phyloP scores from a whole-genome alignment of 2,113 vertebrate species.

The Nothobranchius furzeri region DNA sequence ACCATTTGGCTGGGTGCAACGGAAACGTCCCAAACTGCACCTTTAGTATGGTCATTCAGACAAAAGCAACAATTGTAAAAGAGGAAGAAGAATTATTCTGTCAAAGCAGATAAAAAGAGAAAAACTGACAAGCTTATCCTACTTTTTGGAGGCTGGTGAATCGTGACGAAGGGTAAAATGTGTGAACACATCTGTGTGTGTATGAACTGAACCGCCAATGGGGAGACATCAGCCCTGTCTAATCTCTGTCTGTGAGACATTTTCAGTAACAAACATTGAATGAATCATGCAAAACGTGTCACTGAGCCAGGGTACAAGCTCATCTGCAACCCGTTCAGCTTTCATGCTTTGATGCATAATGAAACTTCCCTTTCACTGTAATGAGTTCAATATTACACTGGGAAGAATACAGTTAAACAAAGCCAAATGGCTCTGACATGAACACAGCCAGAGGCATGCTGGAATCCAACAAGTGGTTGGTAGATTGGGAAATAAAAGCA shows the following conservation, averaged over 20 bases:
- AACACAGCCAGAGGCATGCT: constrained; percentile 29
- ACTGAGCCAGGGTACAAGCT: constrained; percentile 23
- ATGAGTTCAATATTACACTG: constrained; percentile 38
- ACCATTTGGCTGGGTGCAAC: not conserved
- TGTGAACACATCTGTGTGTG: constrained; percentile 4
- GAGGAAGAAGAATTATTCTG: constrained; percentile 20
- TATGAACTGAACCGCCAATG: constrained; percentile 25
- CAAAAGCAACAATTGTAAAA: constrained; percentile 17
- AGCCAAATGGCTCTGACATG: constrained; percentile 33
- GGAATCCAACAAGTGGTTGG: constrained; percentile 13
- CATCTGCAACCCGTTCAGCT: constrained; percentile 29
- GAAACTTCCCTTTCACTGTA: constrained; percentile 33
- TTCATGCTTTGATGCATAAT: constrained; percentile 46
- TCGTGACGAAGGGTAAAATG: constrained; percentile 8
- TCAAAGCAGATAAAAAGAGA: constrained; percentile 19
- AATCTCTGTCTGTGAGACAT: constrained; percentile 43
- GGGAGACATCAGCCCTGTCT: constrained; percentile 50
- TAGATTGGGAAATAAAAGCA: constrained; percentile 18
- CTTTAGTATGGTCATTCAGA: constrained; percentile 11
- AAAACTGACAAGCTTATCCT: constrained; percentile 40
- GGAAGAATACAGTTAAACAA: constrained; percentile 48
- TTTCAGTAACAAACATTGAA: constrained; percentile 58
- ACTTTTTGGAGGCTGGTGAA: constrained; percentile 27
- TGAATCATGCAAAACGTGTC: constrained; percentile 59
- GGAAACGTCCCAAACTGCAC: constrained; percentile 2